A percentile compares a stretch with the other conserved stretches of the same genome.
These are phyloP conservation scores for Rhopilema esculentum DNA, from an alignment of 30 jellyfish, hydroid and myxozoan species.

Conservation along the genomic window DNA sequence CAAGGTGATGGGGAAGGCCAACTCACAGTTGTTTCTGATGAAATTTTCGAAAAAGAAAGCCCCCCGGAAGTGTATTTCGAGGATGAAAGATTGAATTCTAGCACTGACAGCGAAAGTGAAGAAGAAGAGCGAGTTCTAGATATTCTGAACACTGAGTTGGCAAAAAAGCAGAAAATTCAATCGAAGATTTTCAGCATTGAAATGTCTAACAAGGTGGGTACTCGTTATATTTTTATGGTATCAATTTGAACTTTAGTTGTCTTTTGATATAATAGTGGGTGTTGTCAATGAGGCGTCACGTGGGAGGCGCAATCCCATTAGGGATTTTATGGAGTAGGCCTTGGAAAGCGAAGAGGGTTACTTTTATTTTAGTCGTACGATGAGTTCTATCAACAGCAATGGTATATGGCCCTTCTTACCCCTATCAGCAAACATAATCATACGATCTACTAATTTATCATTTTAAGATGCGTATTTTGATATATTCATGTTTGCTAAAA, in stretches of 20 bases:
- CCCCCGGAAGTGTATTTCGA: slow-evolving; percentile 17
- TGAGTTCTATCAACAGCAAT: background rate
- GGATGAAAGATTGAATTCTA: slow-evolving; percentile 1
- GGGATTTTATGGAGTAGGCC: background rate
- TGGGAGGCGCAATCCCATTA: background rate
- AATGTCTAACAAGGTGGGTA: background rate
- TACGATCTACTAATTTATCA: too few relatives aligned
- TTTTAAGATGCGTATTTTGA: too few relatives aligned
- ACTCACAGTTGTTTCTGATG: slow-evolving; percentile 15
- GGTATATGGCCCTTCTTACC: too few relatives aligned
- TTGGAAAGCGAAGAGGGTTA: background rate
- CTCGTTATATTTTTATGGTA: background rate
- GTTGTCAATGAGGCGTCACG: background rate
- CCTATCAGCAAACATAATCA: too few relatives aligned
- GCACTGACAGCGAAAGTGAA: slow-evolving; percentile 31
- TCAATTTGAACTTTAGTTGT: background rate
- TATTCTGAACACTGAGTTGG: background rate
- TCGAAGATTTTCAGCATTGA: background rate
- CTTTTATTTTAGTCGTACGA: background rate
- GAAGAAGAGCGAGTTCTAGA: background rate
- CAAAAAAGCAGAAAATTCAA: background rate
- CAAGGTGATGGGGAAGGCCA: background rate
- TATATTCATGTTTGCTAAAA: too few relatives aligned
- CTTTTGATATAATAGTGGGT: background rate
- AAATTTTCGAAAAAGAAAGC: slow-evolving; percentile 16